Evolutionary conservation across 1,140 invertebrate species (phyloP).

Genomic region (Olivierus martensii): DNA sequence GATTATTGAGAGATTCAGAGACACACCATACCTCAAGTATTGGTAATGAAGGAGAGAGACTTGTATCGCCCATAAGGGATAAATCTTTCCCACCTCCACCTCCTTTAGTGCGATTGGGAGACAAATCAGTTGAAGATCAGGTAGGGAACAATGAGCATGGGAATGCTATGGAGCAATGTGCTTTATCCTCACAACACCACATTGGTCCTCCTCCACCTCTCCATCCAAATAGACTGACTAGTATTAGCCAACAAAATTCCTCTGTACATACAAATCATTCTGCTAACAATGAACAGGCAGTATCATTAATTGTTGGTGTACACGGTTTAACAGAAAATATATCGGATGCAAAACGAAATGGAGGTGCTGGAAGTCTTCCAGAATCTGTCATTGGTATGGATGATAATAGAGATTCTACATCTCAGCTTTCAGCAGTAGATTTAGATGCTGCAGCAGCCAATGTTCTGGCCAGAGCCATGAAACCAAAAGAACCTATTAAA

Average conservation of each 20-base stretch:
- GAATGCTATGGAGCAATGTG: neutral
- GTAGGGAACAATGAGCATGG: neutral
- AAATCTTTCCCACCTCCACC: conserved; percentile 12
- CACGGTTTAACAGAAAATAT: neutral
- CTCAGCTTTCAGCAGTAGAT: too few relatives aligned
- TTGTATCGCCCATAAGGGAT: neutral
- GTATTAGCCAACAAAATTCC: neutral
- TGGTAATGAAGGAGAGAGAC: too few relatives aligned
- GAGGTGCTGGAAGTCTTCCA: too few relatives aligned
- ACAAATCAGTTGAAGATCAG: too few relatives aligned
- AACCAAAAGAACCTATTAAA: too few relatives aligned
- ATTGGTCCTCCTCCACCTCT: neutral
- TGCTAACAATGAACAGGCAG: neutral
- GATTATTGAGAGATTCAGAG: neutral
- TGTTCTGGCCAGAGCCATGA: too few relatives aligned
- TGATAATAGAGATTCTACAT: too few relatives aligned
- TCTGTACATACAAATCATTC: neutral
- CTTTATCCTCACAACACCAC: neutral
- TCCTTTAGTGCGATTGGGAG: conserved; percentile 10
- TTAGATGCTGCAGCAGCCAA: too few relatives aligned
- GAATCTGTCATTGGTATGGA: too few relatives aligned
- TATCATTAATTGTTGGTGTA: neutral
- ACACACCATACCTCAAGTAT: too few relatives aligned
- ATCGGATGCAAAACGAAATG: too few relatives aligned
- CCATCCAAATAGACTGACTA: neutral